These are phyloP conservation scores for Lagopus muta DNA, from an alignment of 2,113 vertebrate genomes.

Conservation along the genomic window DNA sequence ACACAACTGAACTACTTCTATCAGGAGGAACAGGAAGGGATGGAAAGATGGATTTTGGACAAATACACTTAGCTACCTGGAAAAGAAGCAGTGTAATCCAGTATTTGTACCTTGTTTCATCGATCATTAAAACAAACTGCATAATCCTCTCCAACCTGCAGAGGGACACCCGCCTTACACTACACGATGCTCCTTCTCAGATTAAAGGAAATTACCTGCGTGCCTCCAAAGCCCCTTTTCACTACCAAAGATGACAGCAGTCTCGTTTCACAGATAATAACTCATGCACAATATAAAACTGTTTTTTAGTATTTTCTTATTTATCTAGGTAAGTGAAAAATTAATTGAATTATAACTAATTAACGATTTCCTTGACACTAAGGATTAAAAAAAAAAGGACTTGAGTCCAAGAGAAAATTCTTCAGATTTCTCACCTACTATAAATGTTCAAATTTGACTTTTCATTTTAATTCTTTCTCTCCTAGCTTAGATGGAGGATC, in stretches of 20 bases:
- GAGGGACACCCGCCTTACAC: constrained; percentile 8
- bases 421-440: neutral
- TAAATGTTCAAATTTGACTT: neutral
- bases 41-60: neutral
- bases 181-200: neutral
- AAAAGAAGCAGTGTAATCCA: constrained; percentile 17
- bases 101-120: neutral
- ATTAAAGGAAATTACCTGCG: constrained; percentile 47
- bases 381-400: neutral
- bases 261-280: neutral
- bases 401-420: neutral
- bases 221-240: neutral
- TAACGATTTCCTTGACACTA: neutral
- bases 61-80: neutral
- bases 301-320: neutral
- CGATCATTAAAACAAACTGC: neutral
- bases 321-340: neutral
- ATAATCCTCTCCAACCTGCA: constrained; percentile 24
- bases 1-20: neutral
- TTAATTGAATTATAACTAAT: neutral
- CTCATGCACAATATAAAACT: neutral
- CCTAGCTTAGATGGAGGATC: neutral
- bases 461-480: neutral
- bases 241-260: neutral
- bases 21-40: neutral